Percentiles rank a stretch among this genome's conserved stretches.
Evolutionary conservation across 1,140 invertebrate genomes (phyloP).

Genomic region (Mercenaria mercenaria): DNA sequence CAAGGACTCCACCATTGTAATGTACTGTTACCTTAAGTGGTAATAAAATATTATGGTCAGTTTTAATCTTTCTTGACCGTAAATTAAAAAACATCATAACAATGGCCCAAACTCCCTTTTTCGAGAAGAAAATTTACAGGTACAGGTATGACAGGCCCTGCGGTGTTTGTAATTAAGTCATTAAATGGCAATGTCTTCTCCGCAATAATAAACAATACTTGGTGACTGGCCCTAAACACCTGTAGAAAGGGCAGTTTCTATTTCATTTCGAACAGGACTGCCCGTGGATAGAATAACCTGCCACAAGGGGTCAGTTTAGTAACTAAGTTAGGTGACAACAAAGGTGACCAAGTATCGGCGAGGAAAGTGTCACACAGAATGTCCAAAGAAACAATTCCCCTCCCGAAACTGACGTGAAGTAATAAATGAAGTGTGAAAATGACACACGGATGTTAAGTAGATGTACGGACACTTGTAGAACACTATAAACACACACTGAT

Average conservation of each 20-base stretch:
- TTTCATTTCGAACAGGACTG: conserved; percentile 11
- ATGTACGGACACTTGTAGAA: conserved; percentile 41
- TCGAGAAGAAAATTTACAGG: conserved; percentile 43
- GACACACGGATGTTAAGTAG: conserved; percentile 35
- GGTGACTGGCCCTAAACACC: conserved; percentile 12
- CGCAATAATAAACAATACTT: conserved; percentile 36
- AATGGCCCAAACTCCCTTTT: conserved; percentile 19
- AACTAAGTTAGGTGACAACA: background rate
- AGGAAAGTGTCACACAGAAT: background rate
- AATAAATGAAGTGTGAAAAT: conserved; percentile 47
- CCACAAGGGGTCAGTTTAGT: conserved; percentile 33
- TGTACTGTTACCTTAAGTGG: conserved; percentile 39
- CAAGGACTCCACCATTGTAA: background rate
- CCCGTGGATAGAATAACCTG: conserved; percentile 31
- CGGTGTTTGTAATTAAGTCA: conserved; percentile 40
- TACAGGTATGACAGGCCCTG: conserved; percentile 23
- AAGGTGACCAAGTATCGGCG: background rate
- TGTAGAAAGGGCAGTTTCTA: background rate
- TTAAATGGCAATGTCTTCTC: conserved; percentile 22
- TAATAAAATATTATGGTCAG: conserved; percentile 8
- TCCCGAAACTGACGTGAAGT: background rate
- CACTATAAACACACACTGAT: conserved; percentile 25
- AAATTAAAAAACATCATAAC: conserved; percentile 35
- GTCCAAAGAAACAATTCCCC: conserved; percentile 1
- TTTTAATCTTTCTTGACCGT: conserved; percentile 12